Conservation (phyloP, 1,140 invertebrate genomes). For the Caenorhabditis tropicalis region DNA sequence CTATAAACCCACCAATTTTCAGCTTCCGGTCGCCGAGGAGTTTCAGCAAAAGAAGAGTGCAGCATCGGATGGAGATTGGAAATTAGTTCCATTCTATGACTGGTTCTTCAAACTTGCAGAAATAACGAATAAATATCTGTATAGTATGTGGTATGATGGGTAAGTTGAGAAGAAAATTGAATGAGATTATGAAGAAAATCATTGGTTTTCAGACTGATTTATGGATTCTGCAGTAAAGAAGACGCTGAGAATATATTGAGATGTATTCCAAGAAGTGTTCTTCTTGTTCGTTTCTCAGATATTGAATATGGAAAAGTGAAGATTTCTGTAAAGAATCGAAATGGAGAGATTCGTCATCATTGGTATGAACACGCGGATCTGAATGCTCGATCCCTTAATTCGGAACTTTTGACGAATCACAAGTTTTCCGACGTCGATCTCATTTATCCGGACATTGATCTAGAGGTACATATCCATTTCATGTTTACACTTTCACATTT, state of each 20-base stretch:
- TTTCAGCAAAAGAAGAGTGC: slow-evolving; percentile 60
- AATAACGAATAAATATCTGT: slow-evolving; percentile 70
- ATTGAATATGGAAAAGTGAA: slow-evolving; percentile 72
- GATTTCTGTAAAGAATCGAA: slow-evolving; percentile 68
- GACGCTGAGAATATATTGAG: slow-evolving; percentile 67
- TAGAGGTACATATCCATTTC: slow-evolving; percentile 55
- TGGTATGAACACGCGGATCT: slow-evolving; percentile 70
- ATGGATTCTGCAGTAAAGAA: slow-evolving; percentile 70
- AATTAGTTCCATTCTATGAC: slow-evolving; percentile 68
- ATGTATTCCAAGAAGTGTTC: slow-evolving; percentile 62
- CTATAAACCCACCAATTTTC: slow-evolving; percentile 40
- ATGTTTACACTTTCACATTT: slow-evolving; percentile 5
- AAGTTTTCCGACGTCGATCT: slow-evolving; percentile 70
- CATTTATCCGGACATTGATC: slow-evolving; percentile 69
- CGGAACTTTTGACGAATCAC: slow-evolving; percentile 66
- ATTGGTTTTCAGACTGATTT: slow-evolving; percentile 60
- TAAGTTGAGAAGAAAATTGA: slow-evolving; percentile 48
- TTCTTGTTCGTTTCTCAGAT: slow-evolving; percentile 69
- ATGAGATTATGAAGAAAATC: neutral
- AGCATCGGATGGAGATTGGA: slow-evolving; percentile 70
- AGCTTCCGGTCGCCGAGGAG: slow-evolving; percentile 67
- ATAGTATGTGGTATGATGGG: slow-evolving; percentile 71
- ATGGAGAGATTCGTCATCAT: slow-evolving; percentile 69
- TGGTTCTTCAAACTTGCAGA: slow-evolving; percentile 72
- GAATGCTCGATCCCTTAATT: slow-evolving; percentile 57